phyloP scores from a whole-genome alignment of 2,113 vertebrate genomes.

The Petaurus breviceps region DNA sequence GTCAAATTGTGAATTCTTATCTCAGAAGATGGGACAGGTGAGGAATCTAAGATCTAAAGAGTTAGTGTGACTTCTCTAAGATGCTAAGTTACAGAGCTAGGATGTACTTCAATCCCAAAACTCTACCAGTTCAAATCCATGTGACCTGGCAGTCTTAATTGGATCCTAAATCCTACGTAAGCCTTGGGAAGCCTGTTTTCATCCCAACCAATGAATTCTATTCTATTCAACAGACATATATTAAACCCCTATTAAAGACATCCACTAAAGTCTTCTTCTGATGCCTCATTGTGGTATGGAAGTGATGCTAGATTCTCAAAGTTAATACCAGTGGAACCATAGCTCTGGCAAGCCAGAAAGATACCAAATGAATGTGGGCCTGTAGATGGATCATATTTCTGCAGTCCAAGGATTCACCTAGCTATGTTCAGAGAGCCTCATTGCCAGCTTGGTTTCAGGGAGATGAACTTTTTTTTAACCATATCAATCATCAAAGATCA shows the following conservation, averaged over 20 bases:
- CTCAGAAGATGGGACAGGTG: background rate
- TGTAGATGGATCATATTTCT: background rate
- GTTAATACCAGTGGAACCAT: background rate
- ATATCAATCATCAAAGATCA: background rate
- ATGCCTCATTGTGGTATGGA: background rate
- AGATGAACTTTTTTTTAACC: background rate
- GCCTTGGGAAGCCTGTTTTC: background rate
- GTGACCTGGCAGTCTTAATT: background rate
- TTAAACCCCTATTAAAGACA: background rate
- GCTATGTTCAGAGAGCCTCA: background rate
- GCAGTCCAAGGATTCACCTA: background rate
- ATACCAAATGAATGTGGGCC: background rate
- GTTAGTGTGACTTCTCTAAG: background rate
- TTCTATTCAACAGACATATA: background rate
- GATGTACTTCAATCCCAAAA: background rate
- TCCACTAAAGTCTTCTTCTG: background rate
- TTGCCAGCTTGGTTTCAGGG: background rate
- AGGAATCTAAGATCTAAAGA: conserved; percentile 2
- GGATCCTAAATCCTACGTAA: background rate
- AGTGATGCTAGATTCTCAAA: background rate
- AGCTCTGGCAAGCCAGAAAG: background rate
- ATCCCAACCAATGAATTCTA: background rate
- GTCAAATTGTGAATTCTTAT: background rate
- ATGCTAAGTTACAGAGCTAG: background rate
- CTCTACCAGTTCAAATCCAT: background rate